A percentile compares a stretch with the other conserved stretches of the same genome.
Evolutionary conservation across 1,140 invertebrate species (phyloP).

Genomic region (Paraescarpia echinospica): DNA sequence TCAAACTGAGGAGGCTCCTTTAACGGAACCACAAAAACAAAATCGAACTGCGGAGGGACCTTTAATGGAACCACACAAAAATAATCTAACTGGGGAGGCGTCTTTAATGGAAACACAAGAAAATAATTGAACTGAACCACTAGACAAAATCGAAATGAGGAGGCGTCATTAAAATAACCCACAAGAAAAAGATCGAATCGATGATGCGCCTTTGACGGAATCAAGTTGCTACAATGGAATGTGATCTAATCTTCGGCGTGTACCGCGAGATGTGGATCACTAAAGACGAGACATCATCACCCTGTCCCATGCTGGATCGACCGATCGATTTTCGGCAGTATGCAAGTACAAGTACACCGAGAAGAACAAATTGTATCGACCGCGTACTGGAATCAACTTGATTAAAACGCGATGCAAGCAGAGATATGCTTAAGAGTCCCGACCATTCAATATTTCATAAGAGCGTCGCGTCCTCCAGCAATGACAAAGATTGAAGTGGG

Average conservation of each 20-base stretch:
- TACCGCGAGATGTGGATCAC: too few species aligned
- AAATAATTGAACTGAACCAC: too few species aligned
- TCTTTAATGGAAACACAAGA: too few species aligned
- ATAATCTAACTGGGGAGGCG: background rate
- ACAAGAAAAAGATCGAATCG: too few species aligned
- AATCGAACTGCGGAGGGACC: too few species aligned
- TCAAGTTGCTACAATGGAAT: background rate
- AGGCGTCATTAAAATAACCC: background rate
- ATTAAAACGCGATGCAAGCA: background rate
- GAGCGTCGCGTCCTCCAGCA: background rate
- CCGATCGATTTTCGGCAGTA: background rate
- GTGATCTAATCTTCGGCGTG: too few species aligned
- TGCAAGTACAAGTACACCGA: background rate
- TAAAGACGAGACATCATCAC: background rate
- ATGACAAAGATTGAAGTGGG: background rate
- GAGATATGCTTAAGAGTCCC: background rate
- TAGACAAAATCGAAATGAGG: background rate
- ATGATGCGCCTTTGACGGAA: background rate
- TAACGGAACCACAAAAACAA: too few species aligned
- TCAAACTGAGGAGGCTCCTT: background rate
- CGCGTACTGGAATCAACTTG: background rate
- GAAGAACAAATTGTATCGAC: background rate
- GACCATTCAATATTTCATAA: background rate
- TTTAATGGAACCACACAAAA: too few species aligned
- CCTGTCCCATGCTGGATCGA: background rate